Evolutionary conservation across 2,797 vertebrate species (phyloP).

Genomic region (Lepus oiostolus): DNA sequence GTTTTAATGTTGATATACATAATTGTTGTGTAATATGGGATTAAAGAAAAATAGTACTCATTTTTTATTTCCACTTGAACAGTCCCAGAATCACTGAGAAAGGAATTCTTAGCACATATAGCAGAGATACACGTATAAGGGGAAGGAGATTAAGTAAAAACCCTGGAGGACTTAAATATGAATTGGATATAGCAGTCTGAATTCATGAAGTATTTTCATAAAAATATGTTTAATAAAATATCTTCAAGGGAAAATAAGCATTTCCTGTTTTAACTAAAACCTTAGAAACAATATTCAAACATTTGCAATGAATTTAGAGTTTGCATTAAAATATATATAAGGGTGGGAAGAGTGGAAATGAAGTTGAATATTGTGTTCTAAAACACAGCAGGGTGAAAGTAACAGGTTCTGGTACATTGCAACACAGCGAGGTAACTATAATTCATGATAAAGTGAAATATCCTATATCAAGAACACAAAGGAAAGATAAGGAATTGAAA

Average conservation of each 20-base stretch:
- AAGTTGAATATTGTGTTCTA: too few species aligned
- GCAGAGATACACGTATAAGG: background rate
- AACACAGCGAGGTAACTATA: too few species aligned
- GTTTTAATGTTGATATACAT: background rate
- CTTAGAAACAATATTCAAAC: background rate
- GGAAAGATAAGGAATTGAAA: too few species aligned
- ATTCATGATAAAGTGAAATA: too few species aligned
- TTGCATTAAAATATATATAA: background rate
- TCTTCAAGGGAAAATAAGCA: background rate
- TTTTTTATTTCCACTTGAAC: constrained; percentile 29
- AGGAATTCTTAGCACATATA: background rate
- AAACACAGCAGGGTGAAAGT: too few species aligned
- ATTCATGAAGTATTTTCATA: background rate
- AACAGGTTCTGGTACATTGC: too few species aligned
- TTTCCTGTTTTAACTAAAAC: background rate
- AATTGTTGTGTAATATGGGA: background rate
- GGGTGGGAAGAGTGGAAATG: too few species aligned
- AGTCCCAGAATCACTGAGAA: background rate
- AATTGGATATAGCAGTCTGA: background rate
- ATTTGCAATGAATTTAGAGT: background rate
- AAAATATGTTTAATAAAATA: background rate
- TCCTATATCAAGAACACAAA: too few species aligned
- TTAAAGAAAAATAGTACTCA: background rate
- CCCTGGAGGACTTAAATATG: background rate
- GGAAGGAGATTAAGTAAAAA: background rate